These are phyloP conservation scores for Helarctos malayanus DNA, from an alignment of 2,797 vertebrate species.

Conservation along the genomic window DNA sequence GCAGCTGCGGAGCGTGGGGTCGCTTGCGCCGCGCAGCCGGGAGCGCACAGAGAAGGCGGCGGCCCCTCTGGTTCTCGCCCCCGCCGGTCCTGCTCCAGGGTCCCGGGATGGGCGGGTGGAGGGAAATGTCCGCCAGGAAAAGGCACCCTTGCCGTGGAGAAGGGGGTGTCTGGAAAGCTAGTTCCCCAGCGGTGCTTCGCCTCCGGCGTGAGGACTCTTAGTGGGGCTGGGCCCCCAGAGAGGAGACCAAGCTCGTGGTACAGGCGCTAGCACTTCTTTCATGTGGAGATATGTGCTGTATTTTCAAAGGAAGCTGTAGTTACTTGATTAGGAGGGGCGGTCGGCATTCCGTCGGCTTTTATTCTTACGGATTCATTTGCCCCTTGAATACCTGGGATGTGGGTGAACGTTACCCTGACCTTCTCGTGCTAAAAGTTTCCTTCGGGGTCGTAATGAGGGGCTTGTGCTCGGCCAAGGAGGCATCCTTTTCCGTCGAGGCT, in stretches of 20 bases:
- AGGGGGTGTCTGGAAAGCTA: neutral
- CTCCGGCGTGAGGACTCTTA: neutral
- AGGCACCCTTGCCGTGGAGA: neutral
- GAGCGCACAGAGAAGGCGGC: neutral
- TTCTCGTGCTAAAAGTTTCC: neutral
- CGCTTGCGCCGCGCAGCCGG: neutral
- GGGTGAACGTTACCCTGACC: neutral
- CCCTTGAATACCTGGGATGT: neutral
- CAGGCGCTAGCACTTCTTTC: neutral
- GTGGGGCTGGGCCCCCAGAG: neutral
- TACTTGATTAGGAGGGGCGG: neutral
- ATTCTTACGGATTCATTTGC: neutral
- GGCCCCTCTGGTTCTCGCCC: neutral
- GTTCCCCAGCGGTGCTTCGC: neutral
- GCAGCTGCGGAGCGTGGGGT: constrained; percentile 52
- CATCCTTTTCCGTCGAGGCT: neutral
- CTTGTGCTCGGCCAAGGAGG: neutral
- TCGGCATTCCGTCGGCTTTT: neutral
- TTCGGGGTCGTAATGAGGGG: neutral
- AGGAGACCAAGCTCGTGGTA: neutral
- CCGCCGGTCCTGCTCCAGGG: neutral
- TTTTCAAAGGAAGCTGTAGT: constrained; percentile 3
- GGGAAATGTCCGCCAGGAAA: neutral
- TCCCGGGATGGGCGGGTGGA: neutral
- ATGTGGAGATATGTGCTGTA: neutral